Percentiles rank a stretch among this genome's conserved stretches.
Evolutionary conservation across 2,113 vertebrate genomes (phyloP).

Genomic region (Trematocara stigmaticum): DNA sequence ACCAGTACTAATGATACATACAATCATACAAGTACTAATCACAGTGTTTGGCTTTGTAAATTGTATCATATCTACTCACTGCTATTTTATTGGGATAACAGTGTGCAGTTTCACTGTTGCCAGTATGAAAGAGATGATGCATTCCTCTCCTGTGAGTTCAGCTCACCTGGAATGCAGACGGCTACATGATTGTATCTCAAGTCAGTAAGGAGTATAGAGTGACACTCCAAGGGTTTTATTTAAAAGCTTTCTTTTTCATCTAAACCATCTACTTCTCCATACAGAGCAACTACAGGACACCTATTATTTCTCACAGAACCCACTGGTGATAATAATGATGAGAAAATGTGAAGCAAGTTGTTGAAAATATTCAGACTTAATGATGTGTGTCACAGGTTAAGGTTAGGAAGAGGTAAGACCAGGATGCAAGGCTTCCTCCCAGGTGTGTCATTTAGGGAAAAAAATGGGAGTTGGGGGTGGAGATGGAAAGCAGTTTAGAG

Average conservation of each 20-base stretch:
- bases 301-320: neutral
- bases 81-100: neutral
- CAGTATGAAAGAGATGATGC: neutral
- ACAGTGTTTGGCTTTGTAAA: neutral
- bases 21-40: neutral
- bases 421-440: constrained; percentile 25
- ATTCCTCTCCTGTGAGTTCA: constrained; percentile 55
- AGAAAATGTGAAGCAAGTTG: constrained; percentile 4
- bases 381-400: constrained; percentile 27
- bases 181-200: constrained; percentile 39
- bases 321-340: constrained; percentile 6
- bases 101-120: neutral
- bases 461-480: neutral
- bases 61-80: neutral
- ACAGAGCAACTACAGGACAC: neutral
- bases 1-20: neutral
- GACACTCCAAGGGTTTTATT: neutral
- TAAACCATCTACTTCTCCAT: neutral
- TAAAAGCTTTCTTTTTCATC: neutral
- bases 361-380: neutral
- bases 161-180: constrained; percentile 51
- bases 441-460: constrained; percentile 43
- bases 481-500: neutral
- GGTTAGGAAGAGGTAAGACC: constrained; percentile 31
- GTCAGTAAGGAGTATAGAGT: neutral